Conservation (phyloP, 2,113 vertebrate species). For the Python bivittatus region DNA sequence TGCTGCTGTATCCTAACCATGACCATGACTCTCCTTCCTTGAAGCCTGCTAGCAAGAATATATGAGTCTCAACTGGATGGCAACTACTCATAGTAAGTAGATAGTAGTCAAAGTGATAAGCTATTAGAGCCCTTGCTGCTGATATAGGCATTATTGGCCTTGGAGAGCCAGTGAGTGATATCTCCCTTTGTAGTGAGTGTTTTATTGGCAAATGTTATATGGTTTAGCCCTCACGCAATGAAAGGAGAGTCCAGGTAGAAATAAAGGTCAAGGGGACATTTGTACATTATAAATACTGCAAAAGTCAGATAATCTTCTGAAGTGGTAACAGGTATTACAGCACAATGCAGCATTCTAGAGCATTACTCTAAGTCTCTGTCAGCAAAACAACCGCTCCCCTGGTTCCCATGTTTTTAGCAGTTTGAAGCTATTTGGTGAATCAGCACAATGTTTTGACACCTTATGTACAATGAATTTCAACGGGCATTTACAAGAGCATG, state of each 20-base stretch:
- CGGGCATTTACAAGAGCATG: background rate
- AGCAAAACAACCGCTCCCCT: background rate
- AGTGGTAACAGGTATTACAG: rapidly evolving
- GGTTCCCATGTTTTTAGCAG: background rate
- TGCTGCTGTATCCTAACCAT: background rate
- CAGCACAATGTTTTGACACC: background rate
- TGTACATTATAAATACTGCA: background rate
- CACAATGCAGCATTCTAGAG: rapidly evolving
- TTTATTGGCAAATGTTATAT: background rate
- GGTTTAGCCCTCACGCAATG: background rate
- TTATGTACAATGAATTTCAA: background rate
- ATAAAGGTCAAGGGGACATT: background rate
- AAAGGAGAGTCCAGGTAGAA: background rate
- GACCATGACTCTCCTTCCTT: background rate
- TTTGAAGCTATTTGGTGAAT: background rate
- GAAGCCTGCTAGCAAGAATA: background rate
- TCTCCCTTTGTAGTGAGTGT: background rate
- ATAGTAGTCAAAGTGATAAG: background rate
- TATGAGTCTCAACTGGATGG: no score
- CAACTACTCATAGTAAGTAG: background rate
- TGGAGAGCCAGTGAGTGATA: background rate
- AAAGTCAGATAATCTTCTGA: background rate
- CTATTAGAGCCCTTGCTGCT: background rate
- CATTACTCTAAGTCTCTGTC: background rate
- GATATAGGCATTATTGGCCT: background rate